Percentiles rank a stretch among this genome's conserved stretches.
These are phyloP conservation scores for Dolichopus griseipennis DNA, from an alignment of 2,888 invertebrate genomes.

Conservation along the genomic window DNA sequence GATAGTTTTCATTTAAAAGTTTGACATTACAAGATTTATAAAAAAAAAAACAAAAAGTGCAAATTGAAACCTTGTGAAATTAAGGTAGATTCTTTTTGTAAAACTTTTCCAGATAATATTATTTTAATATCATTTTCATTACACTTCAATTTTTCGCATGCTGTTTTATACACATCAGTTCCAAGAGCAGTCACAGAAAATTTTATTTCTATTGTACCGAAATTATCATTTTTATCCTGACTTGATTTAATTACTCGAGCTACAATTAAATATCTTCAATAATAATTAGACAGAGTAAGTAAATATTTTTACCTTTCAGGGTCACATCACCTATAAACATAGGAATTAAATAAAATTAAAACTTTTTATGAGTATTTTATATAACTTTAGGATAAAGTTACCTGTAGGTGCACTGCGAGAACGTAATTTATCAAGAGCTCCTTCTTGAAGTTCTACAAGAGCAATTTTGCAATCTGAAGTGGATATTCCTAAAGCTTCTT, in stretches of 20 bases:
- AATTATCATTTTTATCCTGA: not conserved
- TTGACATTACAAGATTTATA: not conserved
- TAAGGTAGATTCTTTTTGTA: constrained; percentile 10
- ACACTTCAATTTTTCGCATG: not conserved
- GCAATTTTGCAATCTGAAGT: constrained; percentile 48
- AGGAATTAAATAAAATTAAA: constrained; percentile 42
- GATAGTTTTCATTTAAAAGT: not conserved
- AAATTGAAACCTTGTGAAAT: constrained; percentile 12
- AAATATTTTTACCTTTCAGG: constrained; percentile 46
- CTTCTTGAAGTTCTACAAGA: constrained; percentile 54
- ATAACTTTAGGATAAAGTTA: constrained; percentile 15
- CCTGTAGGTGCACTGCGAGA: constrained; percentile 57
- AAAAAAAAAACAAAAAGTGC: not conserved
- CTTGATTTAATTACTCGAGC: not conserved
- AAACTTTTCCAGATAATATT: constrained; percentile 13
- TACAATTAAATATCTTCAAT: not conserved
- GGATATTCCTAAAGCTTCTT: constrained; percentile 48
- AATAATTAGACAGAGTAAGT: not conserved
- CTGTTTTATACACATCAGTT: not conserved
- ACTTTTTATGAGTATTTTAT: no score
- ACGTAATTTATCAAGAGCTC: constrained; percentile 62
- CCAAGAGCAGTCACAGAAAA: not conserved
- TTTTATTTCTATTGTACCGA: not conserved
- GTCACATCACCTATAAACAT: constrained; percentile 34
- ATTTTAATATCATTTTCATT: constrained; percentile 5